phyloP scores from a whole-genome alignment of 2,888 invertebrate genomes.

The Ephialtes manifestator region DNA sequence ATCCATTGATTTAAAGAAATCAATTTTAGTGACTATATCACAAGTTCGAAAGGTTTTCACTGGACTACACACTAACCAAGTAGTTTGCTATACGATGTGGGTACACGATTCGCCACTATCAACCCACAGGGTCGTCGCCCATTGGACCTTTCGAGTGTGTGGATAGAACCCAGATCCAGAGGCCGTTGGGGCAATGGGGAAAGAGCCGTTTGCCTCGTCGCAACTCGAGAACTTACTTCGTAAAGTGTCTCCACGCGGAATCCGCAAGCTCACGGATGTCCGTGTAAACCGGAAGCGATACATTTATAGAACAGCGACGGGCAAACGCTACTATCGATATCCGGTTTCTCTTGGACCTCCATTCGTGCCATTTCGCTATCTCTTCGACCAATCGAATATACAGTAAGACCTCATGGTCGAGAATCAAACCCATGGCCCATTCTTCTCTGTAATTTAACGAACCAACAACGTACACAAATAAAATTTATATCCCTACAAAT shows the following conservation, averaged over 20 bases:
- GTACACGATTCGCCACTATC: conserved; percentile 70
- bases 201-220: conserved; percentile 4
- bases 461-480: too few relatives aligned
- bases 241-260: conserved; percentile 28
- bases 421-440: background rate
- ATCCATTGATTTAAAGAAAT: background rate
- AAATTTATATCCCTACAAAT: too few relatives aligned
- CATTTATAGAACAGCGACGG: conserved; percentile 32
- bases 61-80: background rate
- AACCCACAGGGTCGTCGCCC: conserved; percentile 29
- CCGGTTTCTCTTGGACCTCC: conserved; percentile 19
- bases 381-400: background rate
- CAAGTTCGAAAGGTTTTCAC: conserved; percentile 14
- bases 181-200: conserved; percentile 1
- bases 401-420: conserved; percentile 15
- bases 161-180: conserved; percentile 21
- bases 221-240: conserved; percentile 47
- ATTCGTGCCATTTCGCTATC: background rate
- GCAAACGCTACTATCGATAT: conserved; percentile 51
- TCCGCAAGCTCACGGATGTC: conserved; percentile 11
- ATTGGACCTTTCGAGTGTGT: conserved; percentile 54
- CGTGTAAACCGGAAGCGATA: conserved; percentile 54
- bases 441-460: background rate
- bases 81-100: conserved; percentile 30
- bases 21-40: background rate